phyloP scores from a whole-genome alignment of 2,888 invertebrate species.

The Allacma fusca region DNA sequence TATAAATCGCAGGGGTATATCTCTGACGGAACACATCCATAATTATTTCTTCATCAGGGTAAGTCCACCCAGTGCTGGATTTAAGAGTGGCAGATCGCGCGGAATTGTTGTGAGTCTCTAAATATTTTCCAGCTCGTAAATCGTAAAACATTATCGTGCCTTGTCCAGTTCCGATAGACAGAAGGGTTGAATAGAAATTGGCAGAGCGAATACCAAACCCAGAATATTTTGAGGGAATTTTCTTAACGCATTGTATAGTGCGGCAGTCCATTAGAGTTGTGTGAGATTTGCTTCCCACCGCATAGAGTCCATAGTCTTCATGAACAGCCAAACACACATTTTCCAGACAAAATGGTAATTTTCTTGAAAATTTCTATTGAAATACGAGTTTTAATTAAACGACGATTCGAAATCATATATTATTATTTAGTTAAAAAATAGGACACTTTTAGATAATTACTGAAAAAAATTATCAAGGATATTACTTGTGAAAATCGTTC shows the following conservation, averaged over 20 bases:
- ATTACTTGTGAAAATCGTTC: constrained; percentile 82
- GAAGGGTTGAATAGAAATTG: constrained; percentile 85
- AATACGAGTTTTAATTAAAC: too few relatives aligned
- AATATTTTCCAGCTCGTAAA: constrained; percentile 86
- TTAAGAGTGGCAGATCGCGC: constrained; percentile 86
- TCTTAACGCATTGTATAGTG: constrained; percentile 78
- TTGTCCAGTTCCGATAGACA: constrained; percentile 92
- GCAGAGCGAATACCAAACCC: constrained; percentile 91
- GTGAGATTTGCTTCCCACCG: constrained; percentile 92
- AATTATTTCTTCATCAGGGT: constrained; percentile 58
- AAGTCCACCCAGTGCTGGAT: constrained; percentile 80
- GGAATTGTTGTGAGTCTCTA: constrained; percentile 89
- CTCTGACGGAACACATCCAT: constrained; percentile 65
- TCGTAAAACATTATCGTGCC: constrained; percentile 91
- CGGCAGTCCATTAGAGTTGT: constrained; percentile 88
- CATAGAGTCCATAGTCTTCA: constrained; percentile 82
- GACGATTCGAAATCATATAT: too few relatives aligned
- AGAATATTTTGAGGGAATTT: constrained; percentile 84
- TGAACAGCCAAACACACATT: constrained; percentile 91
- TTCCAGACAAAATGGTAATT: constrained; percentile 88
- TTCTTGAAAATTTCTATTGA: constrained; percentile 77
- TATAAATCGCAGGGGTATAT: constrained; percentile 93
- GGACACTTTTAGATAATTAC: too few relatives aligned
- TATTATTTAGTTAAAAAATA: too few relatives aligned
- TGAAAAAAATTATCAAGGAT: too few relatives aligned